Base-by-base conservation (phyloP, 2,888 invertebrate species). In the Anorthoa munda region DNA sequence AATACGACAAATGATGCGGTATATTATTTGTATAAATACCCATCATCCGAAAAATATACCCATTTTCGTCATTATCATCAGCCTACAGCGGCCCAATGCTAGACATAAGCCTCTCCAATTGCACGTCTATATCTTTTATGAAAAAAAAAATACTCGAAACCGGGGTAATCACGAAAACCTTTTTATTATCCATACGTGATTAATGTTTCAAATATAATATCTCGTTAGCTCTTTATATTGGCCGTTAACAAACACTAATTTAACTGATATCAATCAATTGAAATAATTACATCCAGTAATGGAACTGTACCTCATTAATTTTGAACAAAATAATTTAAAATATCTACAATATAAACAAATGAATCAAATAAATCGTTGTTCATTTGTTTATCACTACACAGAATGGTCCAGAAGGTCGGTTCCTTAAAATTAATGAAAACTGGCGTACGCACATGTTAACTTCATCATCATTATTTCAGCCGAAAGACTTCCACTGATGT, bases 231-330 rank as follows among this genome's bases (percentile, higher is more conserved):
- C 18, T 46, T 46, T 2, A 50, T 12, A 50, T 26, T 21, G 9
- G 18, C 45, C 26, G 5, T 75, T 53, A 56, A 46, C 21, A 50
- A 69, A 63, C n/a, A 46, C 12, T 23, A 48, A 69, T 63, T 63
- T 48, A n/a, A 67, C 59, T 60, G 50, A 55, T 26, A 48, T 23
- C 21, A 58, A 77, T 59, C 23, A 63, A 64, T 26, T 53, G 1
- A 48, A 45, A 69, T 63, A 77, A 56, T 77, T 46, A 26, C 17
- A 70, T 48, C 0, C 13, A 75, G 2, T 77, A 77, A 68, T 61
- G 5, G 45, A 66, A 60, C 48, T 67, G 17, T n/a, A 55, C 7
- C 18, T n/a, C 13, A 75, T 77, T 60, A 21, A 67, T 61, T 63
- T 51, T 1, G 15, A 61, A 56, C 46, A 13, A 26, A 51, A 48